Base-by-base conservation (phyloP, 2,113 vertebrate species). In the Ranitomeya variabilis region DNA sequence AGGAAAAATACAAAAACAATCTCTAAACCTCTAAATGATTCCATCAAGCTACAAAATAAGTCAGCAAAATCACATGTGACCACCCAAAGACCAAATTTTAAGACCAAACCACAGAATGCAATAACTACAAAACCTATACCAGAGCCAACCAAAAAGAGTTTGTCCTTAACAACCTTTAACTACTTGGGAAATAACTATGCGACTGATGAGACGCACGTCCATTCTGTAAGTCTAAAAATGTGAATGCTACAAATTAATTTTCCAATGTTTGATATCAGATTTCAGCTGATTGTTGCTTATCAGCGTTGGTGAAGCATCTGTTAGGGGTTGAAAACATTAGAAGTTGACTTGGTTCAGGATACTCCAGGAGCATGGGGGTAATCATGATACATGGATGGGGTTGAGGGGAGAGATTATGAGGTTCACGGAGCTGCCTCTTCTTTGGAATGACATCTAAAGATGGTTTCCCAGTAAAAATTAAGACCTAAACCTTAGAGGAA, bases 161-260 rank as follows among this genome's bases (percentile, higher is more conserved):
- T 0, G 13, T 18, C 45, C 3, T 7, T 55, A 11, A 78, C 52
- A 3, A 59, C 52, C 1, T 77, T 90, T 0, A 74, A 92, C 5
- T 95, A 90, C 91, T 90, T 95, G 7, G 95, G 95, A 23, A 95
- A 96, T 79, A 7, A 8, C 0, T 96, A 96, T 80, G 88, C 86
- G 60, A 90, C 15, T 0, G 94, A 94, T 14, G 83, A 92, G 0
- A 0, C 89, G 55, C 82, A 90, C 0, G 31, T 54, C 1, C 60
- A 51, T 71, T 90, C 89, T 26, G 89, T 87, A 89, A 83, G 87
- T 84, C 7, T 15, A 6, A 26, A 18, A 9, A 59, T 23, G 59
- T 37, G 5, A 54, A 18, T 9, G 54, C 31, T 45, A 66, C 21
- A 3, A 31, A 37, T 37, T 64, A 31, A 45, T 23, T 15, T 16